phyloP scores from a whole-genome alignment of 2,113 vertebrate species.

The Pollimyrus isidori region DNA sequence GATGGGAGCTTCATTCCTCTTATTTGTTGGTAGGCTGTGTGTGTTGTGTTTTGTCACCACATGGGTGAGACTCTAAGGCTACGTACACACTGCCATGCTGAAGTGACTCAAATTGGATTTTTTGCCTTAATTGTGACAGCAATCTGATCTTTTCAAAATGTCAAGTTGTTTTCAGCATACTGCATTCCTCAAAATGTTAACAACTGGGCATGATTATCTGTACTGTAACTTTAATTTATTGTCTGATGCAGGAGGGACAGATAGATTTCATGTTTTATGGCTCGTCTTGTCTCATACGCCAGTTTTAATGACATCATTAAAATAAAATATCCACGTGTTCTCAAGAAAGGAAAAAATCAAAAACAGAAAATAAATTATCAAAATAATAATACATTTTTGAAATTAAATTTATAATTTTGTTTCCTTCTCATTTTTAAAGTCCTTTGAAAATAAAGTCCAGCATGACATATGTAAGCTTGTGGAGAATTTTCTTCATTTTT shows the following conservation, averaged over 20 bases:
- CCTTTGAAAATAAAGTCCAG: conserved; percentile 66
- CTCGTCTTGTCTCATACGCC: conserved; percentile 62
- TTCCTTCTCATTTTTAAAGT: conserved; percentile 58
- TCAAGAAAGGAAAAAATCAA: conserved; percentile 55
- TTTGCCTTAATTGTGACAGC: no score
- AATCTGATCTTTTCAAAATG: neutral
- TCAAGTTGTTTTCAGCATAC: neutral
- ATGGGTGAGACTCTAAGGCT: neutral
- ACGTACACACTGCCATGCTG: no score
- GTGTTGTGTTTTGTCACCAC: neutral
- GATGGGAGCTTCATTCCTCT: neutral
- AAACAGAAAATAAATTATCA: conserved; percentile 74
- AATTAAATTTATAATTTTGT: conserved; percentile 70
- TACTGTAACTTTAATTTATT: conserved; percentile 68
- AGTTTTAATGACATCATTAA: conserved; percentile 59
- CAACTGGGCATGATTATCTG: conserved; percentile 37
- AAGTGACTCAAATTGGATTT: no score
- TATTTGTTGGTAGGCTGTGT: neutral
- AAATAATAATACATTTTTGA: conserved; percentile 65
- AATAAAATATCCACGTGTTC: conserved; percentile 59
- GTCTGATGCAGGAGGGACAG: conserved; percentile 66
- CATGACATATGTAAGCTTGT: conserved; percentile 38
- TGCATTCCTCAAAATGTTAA: neutral
- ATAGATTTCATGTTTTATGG: conserved; percentile 57
- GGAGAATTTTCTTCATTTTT: neutral